phyloP scores from a whole-genome alignment of 2,888 invertebrate genomes.

The Leptarthrus brevirostris region DNA sequence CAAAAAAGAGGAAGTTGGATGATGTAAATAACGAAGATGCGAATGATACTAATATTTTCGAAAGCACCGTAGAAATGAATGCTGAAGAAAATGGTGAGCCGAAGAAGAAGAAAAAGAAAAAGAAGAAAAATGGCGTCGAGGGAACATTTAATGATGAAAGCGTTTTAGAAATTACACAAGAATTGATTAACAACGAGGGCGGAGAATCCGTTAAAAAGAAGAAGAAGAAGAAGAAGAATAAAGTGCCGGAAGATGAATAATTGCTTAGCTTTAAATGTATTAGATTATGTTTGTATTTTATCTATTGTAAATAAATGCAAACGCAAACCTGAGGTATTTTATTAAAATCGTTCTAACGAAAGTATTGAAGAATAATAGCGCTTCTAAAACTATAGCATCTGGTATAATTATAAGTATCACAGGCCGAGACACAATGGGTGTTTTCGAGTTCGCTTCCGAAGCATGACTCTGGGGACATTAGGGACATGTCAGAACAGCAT shows the following conservation, averaged over 20 bases:
- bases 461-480: too few species aligned
- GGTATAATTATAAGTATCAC: too few species aligned
- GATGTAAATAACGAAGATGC: slow-evolving; percentile 52
- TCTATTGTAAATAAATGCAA: too few species aligned
- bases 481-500: too few species aligned
- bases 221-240: slow-evolving; percentile 61
- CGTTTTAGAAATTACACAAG: slow-evolving; percentile 55
- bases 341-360: too few species aligned
- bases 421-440: too few species aligned
- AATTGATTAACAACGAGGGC: slow-evolving; percentile 55
- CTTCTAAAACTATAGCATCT: too few species aligned
- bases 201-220: slow-evolving; percentile 59
- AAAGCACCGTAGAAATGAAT: slow-evolving; percentile 54
- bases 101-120: slow-evolving; percentile 60
- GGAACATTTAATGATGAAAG: slow-evolving; percentile 57
- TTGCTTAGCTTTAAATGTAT: neutral
- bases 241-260: neutral
- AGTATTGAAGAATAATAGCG: too few species aligned
- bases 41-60: slow-evolving; percentile 60
- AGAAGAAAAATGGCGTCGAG: slow-evolving; percentile 56
- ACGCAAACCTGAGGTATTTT: too few species aligned
- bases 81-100: slow-evolving; percentile 58
- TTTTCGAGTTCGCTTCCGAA: too few species aligned
- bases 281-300: neutral
- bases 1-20: slow-evolving; percentile 60